Base-by-base conservation (phyloP, 1,140 invertebrate species). In the Sitobion miscanthi region DNA sequence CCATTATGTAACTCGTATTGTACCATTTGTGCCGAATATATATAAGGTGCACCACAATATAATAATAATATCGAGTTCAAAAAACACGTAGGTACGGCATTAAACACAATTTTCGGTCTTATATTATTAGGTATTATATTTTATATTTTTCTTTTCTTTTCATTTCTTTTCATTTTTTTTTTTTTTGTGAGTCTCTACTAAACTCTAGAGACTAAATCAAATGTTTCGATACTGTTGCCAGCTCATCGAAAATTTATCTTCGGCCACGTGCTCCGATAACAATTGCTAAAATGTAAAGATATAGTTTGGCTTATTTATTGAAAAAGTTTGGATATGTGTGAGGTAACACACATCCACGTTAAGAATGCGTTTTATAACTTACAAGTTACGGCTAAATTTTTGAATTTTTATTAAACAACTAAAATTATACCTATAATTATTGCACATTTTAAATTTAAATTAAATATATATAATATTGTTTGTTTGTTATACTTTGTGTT, bases 1-100 rank as follows among this genome's bases (percentile, higher is more conserved):
- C 89, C 89, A 90, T 90, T 90, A 45, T 90, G 54, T 90, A 90
- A 69, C 38, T 90, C 11, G 57, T 90, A 90, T 90, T 90, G 57
- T 69, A 69, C 57, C 9, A 69, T 69, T 69, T 69, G 62, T n/a
- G 30, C 30, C 54, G 38, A 69, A 89, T 52, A 49, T 54, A 88
- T 47, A 86, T 11, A n/a, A 69, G 25, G 89, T 45, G 7, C 57
- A 45, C 38, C 14, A 69, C 54, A 90, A 38, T 38, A 38, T 38
- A 69, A 90, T 69, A 38, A 88, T 52, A 88, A 89, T 11, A 38
- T 57, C 49, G 88, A 89, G 88, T 89, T 89, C 23, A 35, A 49
- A 42, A 52, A 89, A 89, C 88, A 25, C 88, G 88, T n/a, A n/a
- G 23, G 30, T 25, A n/a, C 88, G 25, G 20, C 52, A 49, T 49